Evolutionary conservation across 2,888 invertebrate species (phyloP).

Genomic region (Phortica okadai): DNA sequence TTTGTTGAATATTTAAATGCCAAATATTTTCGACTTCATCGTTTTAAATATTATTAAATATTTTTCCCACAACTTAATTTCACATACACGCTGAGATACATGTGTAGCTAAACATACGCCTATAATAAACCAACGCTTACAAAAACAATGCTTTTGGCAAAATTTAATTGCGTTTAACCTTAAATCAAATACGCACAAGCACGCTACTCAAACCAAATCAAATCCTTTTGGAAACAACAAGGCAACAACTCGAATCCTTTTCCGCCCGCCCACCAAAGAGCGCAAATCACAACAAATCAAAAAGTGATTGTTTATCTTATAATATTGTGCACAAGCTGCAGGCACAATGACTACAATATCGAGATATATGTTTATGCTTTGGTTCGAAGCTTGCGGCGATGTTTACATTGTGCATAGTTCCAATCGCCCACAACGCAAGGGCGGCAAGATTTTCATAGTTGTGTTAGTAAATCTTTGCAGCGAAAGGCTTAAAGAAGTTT

Average conservation of each 20-base stretch:
- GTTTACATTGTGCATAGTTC: constrained; percentile 46
- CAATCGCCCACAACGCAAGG: constrained; percentile 11
- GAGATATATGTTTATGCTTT: constrained; percentile 45
- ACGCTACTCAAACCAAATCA: background rate
- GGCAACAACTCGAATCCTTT: constrained; percentile 7
- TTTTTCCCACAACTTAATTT: background rate
- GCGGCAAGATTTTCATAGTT: constrained; percentile 6
- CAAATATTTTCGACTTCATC: no score
- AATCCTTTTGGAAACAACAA: background rate
- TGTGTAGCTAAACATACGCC: background rate
- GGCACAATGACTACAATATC: constrained; percentile 37
- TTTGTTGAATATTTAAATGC: no score
- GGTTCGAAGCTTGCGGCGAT: constrained; percentile 47
- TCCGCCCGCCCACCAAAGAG: constrained; percentile 1
- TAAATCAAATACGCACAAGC: constrained; percentile 58
- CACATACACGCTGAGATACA: background rate
- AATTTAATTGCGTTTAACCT: constrained; percentile 70
- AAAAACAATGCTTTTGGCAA: constrained; percentile 62
- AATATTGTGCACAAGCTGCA: constrained; percentile 33
- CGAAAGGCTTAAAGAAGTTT: constrained; percentile 62
- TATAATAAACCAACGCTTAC: background rate
- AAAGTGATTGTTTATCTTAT: constrained; percentile 66
- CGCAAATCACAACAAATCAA: constrained; percentile 57
- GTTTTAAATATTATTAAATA: background rate
- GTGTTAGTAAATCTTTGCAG: background rate